phyloP scores from a whole-genome alignment of 2,113 vertebrate genomes.

The Donacobius atricapilla region DNA sequence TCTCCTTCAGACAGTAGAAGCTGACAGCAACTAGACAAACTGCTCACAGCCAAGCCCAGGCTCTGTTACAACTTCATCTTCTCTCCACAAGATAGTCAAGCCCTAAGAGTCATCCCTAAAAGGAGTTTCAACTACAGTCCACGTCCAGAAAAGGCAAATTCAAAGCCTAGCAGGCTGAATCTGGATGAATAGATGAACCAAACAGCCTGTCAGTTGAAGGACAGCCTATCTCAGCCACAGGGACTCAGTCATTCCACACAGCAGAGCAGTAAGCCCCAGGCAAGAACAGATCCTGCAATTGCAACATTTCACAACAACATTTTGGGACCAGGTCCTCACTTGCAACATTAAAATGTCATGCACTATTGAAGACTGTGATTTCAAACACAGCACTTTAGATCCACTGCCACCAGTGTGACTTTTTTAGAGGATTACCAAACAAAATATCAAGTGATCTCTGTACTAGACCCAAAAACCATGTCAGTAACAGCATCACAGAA shows the following conservation, averaged over 20 bases:
- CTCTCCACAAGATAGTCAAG: neutral
- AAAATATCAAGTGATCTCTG: neutral
- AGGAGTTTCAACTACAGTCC: neutral
- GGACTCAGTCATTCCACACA: neutral
- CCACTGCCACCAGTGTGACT: neutral
- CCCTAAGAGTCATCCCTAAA: neutral
- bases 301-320: neutral
- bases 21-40: neutral
- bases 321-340: neutral
- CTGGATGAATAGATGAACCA: neutral
- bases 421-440: neutral
- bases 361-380: neutral
- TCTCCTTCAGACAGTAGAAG: neutral
- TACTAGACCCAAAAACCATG: neutral
- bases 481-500: neutral
- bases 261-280: neutral
- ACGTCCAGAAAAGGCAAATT: neutral
- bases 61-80: neutral
- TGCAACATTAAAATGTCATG: neutral
- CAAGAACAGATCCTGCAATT: neutral
- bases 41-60: neutral
- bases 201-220: accelerated
- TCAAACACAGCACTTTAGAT: neutral
- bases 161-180: neutral
- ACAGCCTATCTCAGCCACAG: neutral